A percentile compares a stretch with the other conserved stretches of the same genome.
These are phyloP conservation scores for Rhinogobius similis DNA, from an alignment of 2,113 vertebrate species.

Conservation along the genomic window DNA sequence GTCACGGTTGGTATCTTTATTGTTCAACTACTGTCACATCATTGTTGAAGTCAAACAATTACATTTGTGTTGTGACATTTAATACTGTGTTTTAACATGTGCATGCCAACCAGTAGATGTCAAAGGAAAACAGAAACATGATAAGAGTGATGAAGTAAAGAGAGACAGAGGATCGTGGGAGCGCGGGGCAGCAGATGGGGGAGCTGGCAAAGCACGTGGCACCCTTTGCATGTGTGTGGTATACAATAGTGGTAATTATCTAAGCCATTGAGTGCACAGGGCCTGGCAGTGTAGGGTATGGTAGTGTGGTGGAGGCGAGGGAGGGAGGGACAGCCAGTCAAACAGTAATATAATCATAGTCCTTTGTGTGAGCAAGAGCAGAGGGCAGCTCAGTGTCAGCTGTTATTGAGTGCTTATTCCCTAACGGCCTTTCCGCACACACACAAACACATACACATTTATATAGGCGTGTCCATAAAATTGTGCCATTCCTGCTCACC, in stretches of 20 bases:
- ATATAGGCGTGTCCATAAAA: slow-evolving; percentile 58
- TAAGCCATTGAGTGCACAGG: slow-evolving; percentile 72
- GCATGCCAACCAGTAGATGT: slow-evolving; percentile 34
- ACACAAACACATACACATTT: slow-evolving; percentile 45
- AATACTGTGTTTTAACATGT: slow-evolving; percentile 17
- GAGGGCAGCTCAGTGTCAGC: slow-evolving; percentile 80
- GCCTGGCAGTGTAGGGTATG: slow-evolving; percentile 69
- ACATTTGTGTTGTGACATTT: slow-evolving; percentile 9
- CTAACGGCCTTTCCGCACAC: slow-evolving; percentile 57
- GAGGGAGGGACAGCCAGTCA: slow-evolving; percentile 68
- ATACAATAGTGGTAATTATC: slow-evolving; percentile 83
- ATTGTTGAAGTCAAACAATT: slow-evolving; percentile 17
- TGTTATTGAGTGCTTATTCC: slow-evolving; percentile 81
- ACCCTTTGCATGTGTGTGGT: slow-evolving; percentile 57
- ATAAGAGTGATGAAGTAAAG: slow-evolving; percentile 29
- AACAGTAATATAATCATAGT: slow-evolving; percentile 83
- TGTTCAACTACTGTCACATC: neutral
- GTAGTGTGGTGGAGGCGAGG: slow-evolving; percentile 30
- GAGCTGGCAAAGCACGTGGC: slow-evolving; percentile 66
- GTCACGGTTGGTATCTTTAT: neutral
- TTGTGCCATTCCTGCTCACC: slow-evolving; percentile 36
- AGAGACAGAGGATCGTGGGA: slow-evolving; percentile 24
- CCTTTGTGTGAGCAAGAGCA: slow-evolving; percentile 79
- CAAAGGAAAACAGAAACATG: slow-evolving; percentile 50
- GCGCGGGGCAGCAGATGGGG: slow-evolving; percentile 63